A percentile compares a stretch with the other conserved stretches of the same genome.
phyloP scores from a whole-genome alignment of 2,888 invertebrate genomes.

The Metopia argyrocephala region DNA sequence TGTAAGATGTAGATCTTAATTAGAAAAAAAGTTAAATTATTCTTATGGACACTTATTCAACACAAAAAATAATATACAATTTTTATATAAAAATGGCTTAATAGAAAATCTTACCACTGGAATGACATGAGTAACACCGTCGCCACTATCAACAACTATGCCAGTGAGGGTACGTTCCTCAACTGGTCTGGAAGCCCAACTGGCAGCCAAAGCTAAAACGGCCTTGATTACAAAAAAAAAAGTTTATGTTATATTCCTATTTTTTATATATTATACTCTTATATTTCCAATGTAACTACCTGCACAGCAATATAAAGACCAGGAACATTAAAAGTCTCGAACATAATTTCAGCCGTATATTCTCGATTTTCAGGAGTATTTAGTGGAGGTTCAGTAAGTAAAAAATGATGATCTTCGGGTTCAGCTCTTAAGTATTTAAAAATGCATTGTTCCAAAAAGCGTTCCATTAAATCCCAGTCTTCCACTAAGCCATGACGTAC shows the following conservation, averaged over 20 bases:
- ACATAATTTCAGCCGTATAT: conserved; percentile 99
- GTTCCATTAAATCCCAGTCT: conserved; percentile 99
- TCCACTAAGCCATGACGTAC: conserved; percentile 99
- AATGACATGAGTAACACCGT: conserved; percentile 99
- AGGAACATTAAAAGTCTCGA: conserved; percentile 99
- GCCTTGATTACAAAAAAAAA: conserved; percentile 79
- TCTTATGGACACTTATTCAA: too few relatives aligned
- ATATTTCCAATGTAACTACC: conserved; percentile 68
- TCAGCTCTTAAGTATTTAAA: conserved; percentile 99
- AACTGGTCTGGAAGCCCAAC: conserved; percentile 95
- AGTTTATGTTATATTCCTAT: background rate
- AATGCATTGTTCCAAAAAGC: conserved; percentile 98
- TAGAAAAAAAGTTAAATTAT: too few relatives aligned
- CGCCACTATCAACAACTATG: conserved; percentile 98
- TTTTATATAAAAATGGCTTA: background rate
- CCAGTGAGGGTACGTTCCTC: conserved; percentile 97
- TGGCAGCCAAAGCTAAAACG: conserved; percentile 97
- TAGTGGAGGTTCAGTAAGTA: conserved; percentile 98
- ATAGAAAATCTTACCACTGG: conserved; percentile 87
- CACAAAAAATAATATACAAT: too few relatives aligned
- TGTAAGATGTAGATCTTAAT: too few relatives aligned
- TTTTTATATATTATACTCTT: background rate
- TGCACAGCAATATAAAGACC: conserved; percentile 99
- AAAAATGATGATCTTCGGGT: conserved; percentile 99
- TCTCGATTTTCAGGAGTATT: conserved; percentile 99